These are phyloP conservation scores for Cephus pygmeus DNA, from an alignment of 2,888 invertebrate species.

Conservation along the genomic window DNA sequence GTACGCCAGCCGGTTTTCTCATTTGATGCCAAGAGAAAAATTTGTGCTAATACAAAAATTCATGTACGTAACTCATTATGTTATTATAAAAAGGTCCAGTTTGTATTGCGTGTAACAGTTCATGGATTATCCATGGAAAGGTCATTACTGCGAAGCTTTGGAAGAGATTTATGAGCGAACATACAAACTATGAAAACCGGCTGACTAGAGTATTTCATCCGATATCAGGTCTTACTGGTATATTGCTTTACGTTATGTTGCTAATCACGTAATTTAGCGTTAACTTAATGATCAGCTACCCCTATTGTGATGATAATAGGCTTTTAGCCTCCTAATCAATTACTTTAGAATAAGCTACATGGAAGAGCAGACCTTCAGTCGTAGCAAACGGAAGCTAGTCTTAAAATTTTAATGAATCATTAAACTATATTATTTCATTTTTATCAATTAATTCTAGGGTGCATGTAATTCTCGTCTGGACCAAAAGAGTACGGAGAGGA, in stretches of 20 bases:
- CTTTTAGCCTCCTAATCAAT: slow-evolving; percentile 35
- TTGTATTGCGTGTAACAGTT: background rate
- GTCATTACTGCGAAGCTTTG: background rate
- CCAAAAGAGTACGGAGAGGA: slow-evolving; percentile 35
- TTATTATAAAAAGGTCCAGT: background rate
- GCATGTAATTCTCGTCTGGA: slow-evolving; percentile 22
- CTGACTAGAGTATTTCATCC: slow-evolving; percentile 54
- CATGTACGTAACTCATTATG: background rate
- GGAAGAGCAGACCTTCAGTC: slow-evolving; percentile 63
- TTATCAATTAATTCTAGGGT: slow-evolving; percentile 21
- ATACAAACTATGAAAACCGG: slow-evolving; percentile 25
- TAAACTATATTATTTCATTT: slow-evolving; percentile 34
- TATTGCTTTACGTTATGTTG: slow-evolving; percentile 50
- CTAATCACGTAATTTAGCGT: slow-evolving; percentile 44
- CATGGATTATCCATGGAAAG: background rate
- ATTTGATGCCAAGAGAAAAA: slow-evolving; percentile 7
- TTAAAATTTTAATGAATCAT: slow-evolving; percentile 40
- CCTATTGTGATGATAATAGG: slow-evolving; percentile 42
- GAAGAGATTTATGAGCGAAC: background rate
- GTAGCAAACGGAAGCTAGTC: slow-evolving; percentile 52
- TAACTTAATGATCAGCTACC: slow-evolving; percentile 44
- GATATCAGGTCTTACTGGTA: slow-evolving; percentile 59
- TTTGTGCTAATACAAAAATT: slow-evolving; percentile 1
- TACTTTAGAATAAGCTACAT: slow-evolving; percentile 58
- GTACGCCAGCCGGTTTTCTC: slow-evolving; percentile 18